phyloP scores from a whole-genome alignment of 2,797 vertebrate species.

The Tadarida brasiliensis region DNA sequence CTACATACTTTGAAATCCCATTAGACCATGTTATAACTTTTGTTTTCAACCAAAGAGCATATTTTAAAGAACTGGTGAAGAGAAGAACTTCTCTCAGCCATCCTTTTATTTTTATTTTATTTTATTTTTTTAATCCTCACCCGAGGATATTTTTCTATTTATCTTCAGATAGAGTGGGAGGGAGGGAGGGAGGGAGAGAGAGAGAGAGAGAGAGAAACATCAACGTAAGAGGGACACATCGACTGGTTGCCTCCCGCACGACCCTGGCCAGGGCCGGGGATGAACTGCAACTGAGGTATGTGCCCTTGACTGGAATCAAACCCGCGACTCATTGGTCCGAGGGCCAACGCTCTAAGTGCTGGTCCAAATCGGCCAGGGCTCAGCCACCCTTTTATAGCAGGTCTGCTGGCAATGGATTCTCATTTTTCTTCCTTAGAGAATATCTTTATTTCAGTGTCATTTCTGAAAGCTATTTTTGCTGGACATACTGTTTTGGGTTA shows the following conservation, averaged over 20 bases:
- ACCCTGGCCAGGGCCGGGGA: no score
- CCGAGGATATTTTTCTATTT: no score
- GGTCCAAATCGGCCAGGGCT: neutral
- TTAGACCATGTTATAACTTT: neutral
- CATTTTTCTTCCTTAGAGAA: neutral
- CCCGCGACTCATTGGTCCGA: no score
- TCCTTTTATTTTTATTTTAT: neutral
- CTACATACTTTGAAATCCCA: neutral
- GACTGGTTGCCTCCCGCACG: no score
- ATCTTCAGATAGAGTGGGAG: no score
- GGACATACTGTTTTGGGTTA: slow-evolving; percentile 8
- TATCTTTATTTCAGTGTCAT: slow-evolving; percentile 13
- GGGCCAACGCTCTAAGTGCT: no score
- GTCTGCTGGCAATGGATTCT: neutral
- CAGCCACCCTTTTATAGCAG: neutral
- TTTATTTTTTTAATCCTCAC: no score
- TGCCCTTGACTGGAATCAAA: no score
- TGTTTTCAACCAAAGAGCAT: neutral
- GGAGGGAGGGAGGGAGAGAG: no score
- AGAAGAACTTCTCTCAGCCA: neutral
- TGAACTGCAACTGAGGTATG: no score
- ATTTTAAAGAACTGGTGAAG: neutral
- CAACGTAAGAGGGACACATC: no score
- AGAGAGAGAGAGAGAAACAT: no score
- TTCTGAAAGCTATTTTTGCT: slow-evolving; percentile 22